Evolutionary conservation across 2,113 vertebrate species (phyloP).

Genomic region (Micronycteris hirsuta): DNA sequence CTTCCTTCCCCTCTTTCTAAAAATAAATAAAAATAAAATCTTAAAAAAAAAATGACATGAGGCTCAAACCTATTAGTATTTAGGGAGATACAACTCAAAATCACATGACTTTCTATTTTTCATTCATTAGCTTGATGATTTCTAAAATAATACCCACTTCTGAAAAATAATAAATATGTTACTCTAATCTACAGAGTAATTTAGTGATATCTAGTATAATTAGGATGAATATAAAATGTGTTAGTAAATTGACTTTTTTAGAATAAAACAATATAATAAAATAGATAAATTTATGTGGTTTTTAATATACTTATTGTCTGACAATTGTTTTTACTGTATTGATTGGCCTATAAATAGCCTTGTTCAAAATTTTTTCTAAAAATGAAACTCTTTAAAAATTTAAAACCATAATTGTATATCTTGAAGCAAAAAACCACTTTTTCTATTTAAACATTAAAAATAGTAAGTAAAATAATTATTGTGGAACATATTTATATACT

Average conservation of each 20-base stretch:
- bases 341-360: background rate
- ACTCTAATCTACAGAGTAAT: background rate
- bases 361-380: background rate
- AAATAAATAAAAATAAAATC: too few species aligned
- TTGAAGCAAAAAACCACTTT: background rate
- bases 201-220: background rate
- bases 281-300: background rate
- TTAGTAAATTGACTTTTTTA: background rate
- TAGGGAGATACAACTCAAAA: background rate
- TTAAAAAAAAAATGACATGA: background rate
- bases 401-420: background rate
- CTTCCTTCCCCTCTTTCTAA: too few species aligned
- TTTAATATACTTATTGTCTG: background rate
- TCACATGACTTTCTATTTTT: background rate
- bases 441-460: slow-evolving; percentile 14
- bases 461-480: background rate
- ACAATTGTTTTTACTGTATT: background rate
- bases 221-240: background rate
- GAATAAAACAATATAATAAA: background rate
- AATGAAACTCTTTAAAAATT: background rate
- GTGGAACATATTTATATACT: background rate
- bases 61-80: background rate
- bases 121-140: background rate
- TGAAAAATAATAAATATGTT: background rate
- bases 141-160: background rate